Percentiles rank a stretch among this genome's conserved stretches.
phyloP scores from a whole-genome alignment of 1,140 invertebrate species.

The Stegodyphus dumicola region DNA sequence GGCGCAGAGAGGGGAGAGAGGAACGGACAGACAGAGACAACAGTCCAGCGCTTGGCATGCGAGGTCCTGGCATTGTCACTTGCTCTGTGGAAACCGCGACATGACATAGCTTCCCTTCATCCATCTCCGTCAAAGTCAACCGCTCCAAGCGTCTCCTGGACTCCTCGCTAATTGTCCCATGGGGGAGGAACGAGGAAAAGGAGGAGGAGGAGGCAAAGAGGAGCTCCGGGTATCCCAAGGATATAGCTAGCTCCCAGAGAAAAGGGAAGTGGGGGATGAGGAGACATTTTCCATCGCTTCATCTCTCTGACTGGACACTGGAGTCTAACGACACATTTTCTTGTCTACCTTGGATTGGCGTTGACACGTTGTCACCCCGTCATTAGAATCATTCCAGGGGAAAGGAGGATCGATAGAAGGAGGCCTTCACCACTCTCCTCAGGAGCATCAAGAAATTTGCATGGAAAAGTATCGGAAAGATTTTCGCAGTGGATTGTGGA shows the following conservation, averaged over 20 bases:
- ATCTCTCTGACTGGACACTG: constrained; percentile 39
- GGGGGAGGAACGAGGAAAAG: background rate
- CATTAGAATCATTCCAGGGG: constrained; percentile 30
- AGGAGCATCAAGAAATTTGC: constrained; percentile 19
- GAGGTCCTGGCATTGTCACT: constrained; percentile 56
- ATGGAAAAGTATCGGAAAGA: background rate
- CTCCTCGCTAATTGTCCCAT: constrained; percentile 54
- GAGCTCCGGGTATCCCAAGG: background rate
- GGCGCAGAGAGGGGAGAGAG: background rate
- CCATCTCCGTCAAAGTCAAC: constrained; percentile 60
- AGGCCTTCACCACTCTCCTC: background rate
- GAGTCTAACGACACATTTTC: constrained; percentile 42
- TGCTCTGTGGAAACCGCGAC: constrained; percentile 54
- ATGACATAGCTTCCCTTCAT: constrained; percentile 58
- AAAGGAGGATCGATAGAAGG: constrained; percentile 2
- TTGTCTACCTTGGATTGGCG: constrained; percentile 56
- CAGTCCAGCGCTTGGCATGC: constrained; percentile 55
- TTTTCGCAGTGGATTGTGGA: background rate
- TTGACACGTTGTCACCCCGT: constrained; percentile 52
- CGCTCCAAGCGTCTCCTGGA: constrained; percentile 15
- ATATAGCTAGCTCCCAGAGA: background rate
- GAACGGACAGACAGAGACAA: constrained; percentile 43
- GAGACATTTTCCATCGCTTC: background rate
- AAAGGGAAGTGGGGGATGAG: background rate
- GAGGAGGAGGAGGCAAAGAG: background rate